These are phyloP conservation scores for Tachycineta bicolor DNA, from an alignment of 2,113 vertebrate species.

Conservation along the genomic window DNA sequence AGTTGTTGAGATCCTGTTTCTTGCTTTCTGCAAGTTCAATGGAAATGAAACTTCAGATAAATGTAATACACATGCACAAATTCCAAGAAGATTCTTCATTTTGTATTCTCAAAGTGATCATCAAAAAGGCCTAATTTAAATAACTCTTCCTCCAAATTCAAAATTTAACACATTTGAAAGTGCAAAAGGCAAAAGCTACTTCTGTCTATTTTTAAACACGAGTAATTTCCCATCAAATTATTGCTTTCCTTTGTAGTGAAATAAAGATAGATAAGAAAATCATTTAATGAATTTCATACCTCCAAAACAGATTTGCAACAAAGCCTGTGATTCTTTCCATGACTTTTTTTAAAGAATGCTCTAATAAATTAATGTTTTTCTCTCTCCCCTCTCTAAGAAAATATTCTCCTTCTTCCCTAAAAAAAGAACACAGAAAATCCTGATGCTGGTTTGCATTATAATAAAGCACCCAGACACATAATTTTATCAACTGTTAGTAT, in stretches of 20 bases:
- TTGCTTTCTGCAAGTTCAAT: neutral
- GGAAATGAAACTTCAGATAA: neutral
- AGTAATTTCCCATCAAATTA: neutral
- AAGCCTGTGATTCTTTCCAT: neutral
- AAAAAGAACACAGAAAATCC: slow-evolving; percentile 27
- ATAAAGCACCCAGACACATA: slow-evolving; percentile 70
- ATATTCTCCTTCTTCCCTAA: neutral
- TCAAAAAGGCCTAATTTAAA: neutral
- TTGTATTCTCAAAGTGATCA: neutral
- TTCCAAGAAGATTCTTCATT: neutral
- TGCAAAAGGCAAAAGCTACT: neutral
- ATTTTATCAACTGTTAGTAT: slow-evolving; percentile 75
- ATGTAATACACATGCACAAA: neutral
- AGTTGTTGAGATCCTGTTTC: neutral
- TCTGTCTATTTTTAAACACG: neutral
- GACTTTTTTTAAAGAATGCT: neutral
- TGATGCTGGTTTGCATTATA: slow-evolving; percentile 60
- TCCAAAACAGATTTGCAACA: neutral
- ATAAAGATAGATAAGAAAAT: neutral
- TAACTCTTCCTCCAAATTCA: neutral
- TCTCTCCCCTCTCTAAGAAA: neutral
- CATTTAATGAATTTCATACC: neutral
- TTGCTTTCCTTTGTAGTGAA: neutral
- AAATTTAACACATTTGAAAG: neutral
- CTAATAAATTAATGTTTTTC: neutral